Percentiles rank a stretch among this genome's conserved stretches.
phyloP scores from a whole-genome alignment of 2,113 vertebrate species.

The Callionymus lyra region DNA sequence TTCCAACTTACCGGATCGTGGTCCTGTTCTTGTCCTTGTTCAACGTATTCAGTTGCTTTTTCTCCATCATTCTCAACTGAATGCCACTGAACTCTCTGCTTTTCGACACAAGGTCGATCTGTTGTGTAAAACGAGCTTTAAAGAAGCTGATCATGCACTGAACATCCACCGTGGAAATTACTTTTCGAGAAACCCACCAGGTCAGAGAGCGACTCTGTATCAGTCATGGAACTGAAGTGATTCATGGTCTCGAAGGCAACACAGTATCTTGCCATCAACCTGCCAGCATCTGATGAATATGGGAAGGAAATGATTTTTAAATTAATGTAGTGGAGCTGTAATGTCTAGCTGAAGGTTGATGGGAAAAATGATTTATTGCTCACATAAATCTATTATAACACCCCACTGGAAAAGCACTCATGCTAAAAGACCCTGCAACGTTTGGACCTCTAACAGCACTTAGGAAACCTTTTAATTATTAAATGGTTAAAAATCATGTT shows the following conservation, averaged over 20 bases:
- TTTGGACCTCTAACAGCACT: too few species aligned
- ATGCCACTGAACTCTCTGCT: slow-evolving; percentile 84
- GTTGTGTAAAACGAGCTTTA: slow-evolving; percentile 16
- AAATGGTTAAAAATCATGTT: too few species aligned
- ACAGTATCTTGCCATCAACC: slow-evolving; percentile 88
- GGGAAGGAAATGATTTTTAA: background rate
- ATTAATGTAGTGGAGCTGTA: too few species aligned
- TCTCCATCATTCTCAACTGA: slow-evolving; percentile 85
- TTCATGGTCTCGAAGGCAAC: slow-evolving; percentile 93
- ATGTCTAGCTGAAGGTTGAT: too few species aligned
- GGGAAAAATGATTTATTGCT: too few species aligned
- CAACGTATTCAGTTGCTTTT: slow-evolving; percentile 79
- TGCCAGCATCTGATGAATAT: slow-evolving; percentile 75
- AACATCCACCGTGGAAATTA: background rate
- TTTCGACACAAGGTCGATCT: slow-evolving; percentile 80
- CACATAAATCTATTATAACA: too few species aligned
- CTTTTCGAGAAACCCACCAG: slow-evolving; percentile 67
- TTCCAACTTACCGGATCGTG: slow-evolving; percentile 85
- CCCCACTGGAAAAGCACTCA: too few species aligned
- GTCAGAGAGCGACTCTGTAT: slow-evolving; percentile 80
- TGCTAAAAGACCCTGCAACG: too few species aligned
- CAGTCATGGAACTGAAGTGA: slow-evolving; percentile 76
- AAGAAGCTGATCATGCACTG: background rate
- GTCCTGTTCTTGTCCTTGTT: slow-evolving; percentile 85
- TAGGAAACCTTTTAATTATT: too few species aligned